A percentile compares a stretch with the other conserved stretches of the same genome.
These are phyloP conservation scores for Alligator sinensis DNA, from an alignment of 2,113 vertebrate species.

Conservation along the genomic window DNA sequence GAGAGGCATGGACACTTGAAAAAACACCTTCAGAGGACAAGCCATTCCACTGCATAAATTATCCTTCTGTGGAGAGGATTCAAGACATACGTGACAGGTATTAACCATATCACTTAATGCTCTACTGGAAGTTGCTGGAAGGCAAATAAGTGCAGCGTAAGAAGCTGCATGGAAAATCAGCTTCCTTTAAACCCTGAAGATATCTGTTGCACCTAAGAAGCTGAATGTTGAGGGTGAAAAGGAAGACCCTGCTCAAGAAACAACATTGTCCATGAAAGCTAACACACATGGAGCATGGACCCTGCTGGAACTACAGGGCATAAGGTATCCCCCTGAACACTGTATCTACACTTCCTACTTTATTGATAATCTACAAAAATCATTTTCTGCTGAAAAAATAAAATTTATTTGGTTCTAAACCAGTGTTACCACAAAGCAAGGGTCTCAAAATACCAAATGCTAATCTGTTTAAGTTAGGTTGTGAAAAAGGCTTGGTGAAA, in stretches of 20 bases:
- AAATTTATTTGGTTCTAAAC: background rate
- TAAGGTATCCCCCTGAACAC: background rate
- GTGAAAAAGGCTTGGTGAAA: background rate
- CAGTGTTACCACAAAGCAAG: background rate
- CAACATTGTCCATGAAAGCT: background rate
- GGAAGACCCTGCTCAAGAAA: too few species aligned
- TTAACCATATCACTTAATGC: too few species aligned
- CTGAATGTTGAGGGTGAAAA: background rate
- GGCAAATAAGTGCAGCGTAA: too few species aligned
- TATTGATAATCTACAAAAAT: background rate
- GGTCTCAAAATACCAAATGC: background rate
- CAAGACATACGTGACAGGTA: too few species aligned
- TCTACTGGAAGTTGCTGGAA: too few species aligned
- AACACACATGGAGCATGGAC: background rate
- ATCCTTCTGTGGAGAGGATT: too few species aligned
- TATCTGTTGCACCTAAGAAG: too few species aligned
- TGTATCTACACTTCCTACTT: rapidly evolving
- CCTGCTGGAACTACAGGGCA: background rate
- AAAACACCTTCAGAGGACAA: too few species aligned
- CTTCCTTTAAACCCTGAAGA: too few species aligned
- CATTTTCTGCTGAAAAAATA: background rate
- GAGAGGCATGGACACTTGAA: too few species aligned
- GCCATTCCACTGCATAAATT: too few species aligned
- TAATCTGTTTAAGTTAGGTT: background rate
- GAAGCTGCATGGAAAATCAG: too few species aligned